phyloP scores from a whole-genome alignment of 2,113 vertebrate genomes.

The Syrrhaptes paradoxus region DNA sequence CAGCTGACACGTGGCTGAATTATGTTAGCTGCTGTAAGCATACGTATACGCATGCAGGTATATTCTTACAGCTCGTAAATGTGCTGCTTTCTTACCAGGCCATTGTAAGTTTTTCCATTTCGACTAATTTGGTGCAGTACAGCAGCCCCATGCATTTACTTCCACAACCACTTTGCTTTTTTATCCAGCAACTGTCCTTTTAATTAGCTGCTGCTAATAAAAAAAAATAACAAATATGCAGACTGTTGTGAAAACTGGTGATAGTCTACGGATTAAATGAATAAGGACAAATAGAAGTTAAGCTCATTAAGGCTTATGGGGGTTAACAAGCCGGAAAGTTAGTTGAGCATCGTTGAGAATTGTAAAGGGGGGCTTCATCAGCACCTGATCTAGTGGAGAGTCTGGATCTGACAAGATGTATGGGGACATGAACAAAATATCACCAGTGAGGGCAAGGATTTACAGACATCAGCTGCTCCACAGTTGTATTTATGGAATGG shows the following conservation, averaged over 20 bases:
- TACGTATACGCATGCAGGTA: background rate
- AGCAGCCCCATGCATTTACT: background rate
- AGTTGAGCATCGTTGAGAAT: background rate
- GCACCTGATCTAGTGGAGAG: background rate
- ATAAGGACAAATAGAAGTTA: conserved; percentile 46
- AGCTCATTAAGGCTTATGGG: conserved; percentile 23
- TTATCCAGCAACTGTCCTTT: background rate
- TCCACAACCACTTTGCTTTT: background rate
- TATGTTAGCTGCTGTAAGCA: background rate
- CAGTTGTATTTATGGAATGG: background rate
- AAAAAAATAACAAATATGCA: background rate
- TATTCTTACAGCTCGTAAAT: background rate
- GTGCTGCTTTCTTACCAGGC: background rate
- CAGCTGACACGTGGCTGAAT: background rate
- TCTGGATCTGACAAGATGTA: background rate
- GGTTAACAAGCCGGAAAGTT: conserved; percentile 15
- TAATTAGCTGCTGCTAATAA: conserved; percentile 50
- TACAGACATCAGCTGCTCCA: background rate
- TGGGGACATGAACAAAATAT: background rate
- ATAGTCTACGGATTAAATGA: conserved; percentile 19
- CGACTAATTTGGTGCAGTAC: background rate
- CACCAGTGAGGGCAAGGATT: background rate
- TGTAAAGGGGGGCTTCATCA: background rate
- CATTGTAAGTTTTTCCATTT: background rate
- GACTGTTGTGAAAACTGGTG: conserved; percentile 2